Percentiles rank a stretch among this genome's conserved stretches.
Evolutionary conservation across 1,140 invertebrate genomes (phyloP).

Genomic region (Aphidius ervi): DNA sequence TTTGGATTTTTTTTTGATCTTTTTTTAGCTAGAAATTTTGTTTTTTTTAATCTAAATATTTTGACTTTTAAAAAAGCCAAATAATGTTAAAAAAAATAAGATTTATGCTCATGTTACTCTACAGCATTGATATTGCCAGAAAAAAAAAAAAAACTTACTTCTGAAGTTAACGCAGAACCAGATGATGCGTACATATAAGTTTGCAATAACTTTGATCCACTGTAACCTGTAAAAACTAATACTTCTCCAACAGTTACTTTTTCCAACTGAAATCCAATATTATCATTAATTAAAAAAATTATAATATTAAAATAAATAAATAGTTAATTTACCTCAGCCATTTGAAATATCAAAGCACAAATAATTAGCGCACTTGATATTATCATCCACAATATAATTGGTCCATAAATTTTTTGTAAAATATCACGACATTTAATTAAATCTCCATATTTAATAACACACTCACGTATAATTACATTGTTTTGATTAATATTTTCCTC

Average conservation of each 20-base stretch:
- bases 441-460: conserved; percentile 19
- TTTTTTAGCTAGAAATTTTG: too few species aligned
- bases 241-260: neutral
- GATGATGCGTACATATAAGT: conserved; percentile 9
- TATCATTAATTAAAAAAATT: neutral
- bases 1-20: too few species aligned
- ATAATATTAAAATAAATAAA: neutral
- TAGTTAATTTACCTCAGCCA: conserved; percentile 26
- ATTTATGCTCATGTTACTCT: too few species aligned
- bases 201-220: conserved; percentile 1
- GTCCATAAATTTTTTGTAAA: conserved; percentile 31
- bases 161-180: neutral
- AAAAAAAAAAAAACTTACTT: neutral
- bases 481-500: conserved; percentile 14
- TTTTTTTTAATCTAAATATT: too few species aligned
- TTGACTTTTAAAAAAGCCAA: too few species aligned
- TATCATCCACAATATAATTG: conserved; percentile 27
- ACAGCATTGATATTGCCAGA: too few species aligned
- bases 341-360: conserved; percentile 34
- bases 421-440: conserved; percentile 23
- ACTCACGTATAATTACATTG: conserved; percentile 20
- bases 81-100: too few species aligned
- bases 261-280: neutral
- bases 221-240: neutral
- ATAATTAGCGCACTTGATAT: conserved; percentile 27